Percentiles rank a stretch among this genome's conserved stretches.
These are phyloP conservation scores for Mongoloraphidia duomilia DNA, from an alignment of 2,888 invertebrate species.

Conservation along the genomic window DNA sequence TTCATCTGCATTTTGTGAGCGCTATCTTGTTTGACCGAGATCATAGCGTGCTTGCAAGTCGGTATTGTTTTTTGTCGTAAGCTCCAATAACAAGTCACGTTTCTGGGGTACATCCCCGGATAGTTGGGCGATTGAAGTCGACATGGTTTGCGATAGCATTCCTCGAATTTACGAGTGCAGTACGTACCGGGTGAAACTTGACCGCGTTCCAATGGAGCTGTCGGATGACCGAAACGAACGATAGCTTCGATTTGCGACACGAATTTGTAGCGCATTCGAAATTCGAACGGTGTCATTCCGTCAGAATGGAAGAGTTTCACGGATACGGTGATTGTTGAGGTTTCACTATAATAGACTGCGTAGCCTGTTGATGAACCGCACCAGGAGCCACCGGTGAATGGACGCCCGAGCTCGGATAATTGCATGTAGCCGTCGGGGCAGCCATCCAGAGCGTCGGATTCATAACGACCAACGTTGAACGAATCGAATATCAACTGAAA, in stretches of 20 bases:
- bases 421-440: slow-evolving; percentile 84
- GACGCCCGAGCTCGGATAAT: slow-evolving; percentile 70
- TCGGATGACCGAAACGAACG: slow-evolving; percentile 61
- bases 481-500: slow-evolving; percentile 70
- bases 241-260: slow-evolving; percentile 66
- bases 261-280: slow-evolving; percentile 67
- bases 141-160: slow-evolving; percentile 73
- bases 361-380: slow-evolving; percentile 70
- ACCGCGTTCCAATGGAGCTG: slow-evolving; percentile 67
- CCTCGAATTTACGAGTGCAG: slow-evolving; percentile 71
- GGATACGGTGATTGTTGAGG: slow-evolving; percentile 75
- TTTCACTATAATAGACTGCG: slow-evolving; percentile 80
- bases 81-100: slow-evolving; percentile 84
- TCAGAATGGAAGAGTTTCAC: slow-evolving; percentile 61
- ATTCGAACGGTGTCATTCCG: slow-evolving; percentile 62
- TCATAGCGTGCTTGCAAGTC: slow-evolving; percentile 83
- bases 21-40: slow-evolving; percentile 65
- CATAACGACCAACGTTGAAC: slow-evolving; percentile 74
- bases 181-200: slow-evolving; percentile 73
- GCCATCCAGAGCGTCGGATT: slow-evolving; percentile 55
- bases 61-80: slow-evolving; percentile 73
- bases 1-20: slow-evolving; percentile 60
- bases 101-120: slow-evolving; percentile 76
- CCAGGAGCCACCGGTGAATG: slow-evolving; percentile 83
- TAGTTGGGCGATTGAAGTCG: slow-evolving; percentile 82